Conservation (phyloP, 1,140 invertebrate genomes). For the Hermatobates lingyangjiaoensis region DNA sequence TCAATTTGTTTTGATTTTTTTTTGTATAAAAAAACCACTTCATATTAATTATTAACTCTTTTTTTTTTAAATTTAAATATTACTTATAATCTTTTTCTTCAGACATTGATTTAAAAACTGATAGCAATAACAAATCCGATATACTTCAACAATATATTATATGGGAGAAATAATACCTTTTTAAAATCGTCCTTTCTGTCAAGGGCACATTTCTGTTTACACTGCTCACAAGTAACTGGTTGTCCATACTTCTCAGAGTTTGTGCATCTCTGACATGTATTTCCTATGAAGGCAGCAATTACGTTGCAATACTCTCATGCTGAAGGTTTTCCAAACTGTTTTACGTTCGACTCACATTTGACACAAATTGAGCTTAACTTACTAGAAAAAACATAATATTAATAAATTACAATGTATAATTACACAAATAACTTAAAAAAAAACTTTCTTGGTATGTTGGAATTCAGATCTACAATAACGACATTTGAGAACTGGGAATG, state of each 20-base stretch:
- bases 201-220: conserved; percentile 93
- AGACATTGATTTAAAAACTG: conserved; percentile 32
- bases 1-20: no score
- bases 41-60: no score
- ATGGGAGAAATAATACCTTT: conserved; percentile 59
- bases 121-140: no score
- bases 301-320: conserved; percentile 95
- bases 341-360: conserved; percentile 88
- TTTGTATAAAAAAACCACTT: neutral
- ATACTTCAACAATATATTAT: no score
- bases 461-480: conserved; percentile 94
- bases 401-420: neutral
- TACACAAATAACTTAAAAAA: neutral
- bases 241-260: conserved; percentile 90
- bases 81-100: no score
- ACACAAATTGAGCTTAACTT: conserved; percentile 86
- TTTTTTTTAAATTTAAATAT: no score
- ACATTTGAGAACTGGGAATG: conserved; percentile 87
- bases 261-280: conserved; percentile 76
- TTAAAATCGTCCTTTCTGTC: conserved; percentile 86
- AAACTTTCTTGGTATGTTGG: conserved; percentile 73
- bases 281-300: conserved; percentile 90
- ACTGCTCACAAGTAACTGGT: conserved; percentile 86
- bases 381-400: conserved; percentile 29
- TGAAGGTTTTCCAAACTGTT: conserved; percentile 78